phyloP scores from a whole-genome alignment of 2,888 invertebrate species.

The Catonia carolina region DNA sequence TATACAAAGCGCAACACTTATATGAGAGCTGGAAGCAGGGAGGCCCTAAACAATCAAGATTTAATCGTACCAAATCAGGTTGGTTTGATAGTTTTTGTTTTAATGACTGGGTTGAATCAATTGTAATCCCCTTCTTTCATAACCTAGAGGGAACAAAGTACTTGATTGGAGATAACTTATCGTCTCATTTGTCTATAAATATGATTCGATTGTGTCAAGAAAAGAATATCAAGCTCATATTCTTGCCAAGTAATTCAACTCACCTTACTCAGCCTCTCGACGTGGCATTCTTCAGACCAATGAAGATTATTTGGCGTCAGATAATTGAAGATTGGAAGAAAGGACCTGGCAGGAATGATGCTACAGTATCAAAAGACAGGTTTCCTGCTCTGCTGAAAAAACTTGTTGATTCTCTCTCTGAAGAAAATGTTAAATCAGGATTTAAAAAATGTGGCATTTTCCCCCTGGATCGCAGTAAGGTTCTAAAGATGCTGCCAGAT shows the following conservation, averaged over 20 bases:
- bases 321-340: slow-evolving; percentile 29
- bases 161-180: slow-evolving; percentile 40
- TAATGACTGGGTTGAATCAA: slow-evolving; percentile 37
- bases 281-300: too few relatives aligned
- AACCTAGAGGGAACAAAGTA: slow-evolving; percentile 35
- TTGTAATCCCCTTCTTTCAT: slow-evolving; percentile 33
- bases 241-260: slow-evolving; percentile 38
- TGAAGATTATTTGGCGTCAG: slow-evolving; percentile 35
- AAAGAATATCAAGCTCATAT: slow-evolving; percentile 39
- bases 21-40: slow-evolving; percentile 26
- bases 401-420: slow-evolving; percentile 4
- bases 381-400: slow-evolving; percentile 18
- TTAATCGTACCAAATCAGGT: slow-evolving; percentile 35
- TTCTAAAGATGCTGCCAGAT: slow-evolving; percentile 19
- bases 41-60: slow-evolving; percentile 18
- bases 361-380: slow-evolving; percentile 18
- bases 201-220: slow-evolving; percentile 34
- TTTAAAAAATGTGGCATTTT: slow-evolving; percentile 24
- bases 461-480: slow-evolving; percentile 21
- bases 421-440: slow-evolving; percentile 19
- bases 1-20: too few relatives aligned
- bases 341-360: too few relatives aligned
- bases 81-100: slow-evolving; percentile 38
- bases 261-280: too few relatives aligned
- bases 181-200: slow-evolving; percentile 20